A percentile compares a stretch with the other conserved stretches of the same genome.
phyloP scores from a whole-genome alignment of 2,888 invertebrate genomes.

The Thumatha senex region DNA sequence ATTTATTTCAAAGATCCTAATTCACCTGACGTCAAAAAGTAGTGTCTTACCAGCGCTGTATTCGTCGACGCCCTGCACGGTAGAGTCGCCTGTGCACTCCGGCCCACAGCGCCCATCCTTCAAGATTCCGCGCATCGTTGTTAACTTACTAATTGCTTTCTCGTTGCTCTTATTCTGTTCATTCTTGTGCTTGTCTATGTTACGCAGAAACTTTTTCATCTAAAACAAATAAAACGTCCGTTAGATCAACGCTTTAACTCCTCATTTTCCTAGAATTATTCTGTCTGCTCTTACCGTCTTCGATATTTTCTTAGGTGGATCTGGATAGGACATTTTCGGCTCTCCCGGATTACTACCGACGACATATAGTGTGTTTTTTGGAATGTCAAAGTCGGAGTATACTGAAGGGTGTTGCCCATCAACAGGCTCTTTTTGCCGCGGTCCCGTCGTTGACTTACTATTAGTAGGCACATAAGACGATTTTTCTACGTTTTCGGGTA shows the following conservation, averaged over 20 bases:
- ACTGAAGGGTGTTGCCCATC: constrained; percentile 60
- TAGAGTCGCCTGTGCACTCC: constrained; percentile 74
- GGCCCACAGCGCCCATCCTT: constrained; percentile 73
- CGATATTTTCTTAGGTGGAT: constrained; percentile 74
- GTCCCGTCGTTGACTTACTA: constrained; percentile 70
- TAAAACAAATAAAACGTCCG: constrained; percentile 23
- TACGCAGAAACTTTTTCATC: constrained; percentile 78
- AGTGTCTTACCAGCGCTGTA: constrained; percentile 41
- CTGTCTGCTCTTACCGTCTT: constrained; percentile 57
- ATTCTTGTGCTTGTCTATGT: constrained; percentile 75
- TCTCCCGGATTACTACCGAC: constrained; percentile 78
- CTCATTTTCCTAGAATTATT: not conserved
- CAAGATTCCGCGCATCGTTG: constrained; percentile 71
- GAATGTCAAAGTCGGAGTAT: constrained; percentile 71
- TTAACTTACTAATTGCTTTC: constrained; percentile 67
- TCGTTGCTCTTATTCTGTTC: constrained; percentile 63
- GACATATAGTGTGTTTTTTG: constrained; percentile 74
- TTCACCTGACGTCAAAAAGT: not conserved
- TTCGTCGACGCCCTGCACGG: constrained; percentile 57
- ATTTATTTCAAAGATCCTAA: too few species aligned
- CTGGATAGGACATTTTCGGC: constrained; percentile 74
- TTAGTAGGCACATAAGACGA: constrained; percentile 66
- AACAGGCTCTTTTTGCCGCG: constrained; percentile 55
- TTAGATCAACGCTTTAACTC: not conserved
- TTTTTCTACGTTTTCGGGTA: constrained; percentile 48